Base-by-base conservation (phyloP, 1,140 invertebrate genomes). In the Maniola jurtina region DNA sequence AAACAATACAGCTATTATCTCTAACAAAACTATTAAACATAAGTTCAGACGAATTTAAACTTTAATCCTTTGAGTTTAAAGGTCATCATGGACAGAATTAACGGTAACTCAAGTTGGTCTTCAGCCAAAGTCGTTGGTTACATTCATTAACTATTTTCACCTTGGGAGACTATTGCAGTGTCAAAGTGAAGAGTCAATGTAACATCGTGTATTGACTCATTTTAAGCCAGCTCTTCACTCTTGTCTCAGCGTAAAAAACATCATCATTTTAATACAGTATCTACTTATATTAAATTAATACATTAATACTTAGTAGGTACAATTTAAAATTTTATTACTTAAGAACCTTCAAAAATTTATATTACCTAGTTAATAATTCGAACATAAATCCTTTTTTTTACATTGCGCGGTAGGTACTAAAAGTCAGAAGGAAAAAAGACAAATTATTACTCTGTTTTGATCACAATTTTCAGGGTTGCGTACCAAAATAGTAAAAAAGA, bases 131-230 rank as follows among this genome's bases (percentile, higher is more conserved):
- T 70, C 66, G 68, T 75, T 75, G 61, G 60, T 69, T 57, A 70
- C 60, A 45, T 72, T 71, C 72, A 72, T 65, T 70, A 71, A 75
- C 73, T 70, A 66, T 76, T 73, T 79, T 79, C 71, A 76, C 76
- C 76, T 79, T 79, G 76, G 62, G 50, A 69, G 61, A 79, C 76
- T 76, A 76, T 79, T 76, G 69, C 64, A 71, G 66, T 76, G 76
- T 71, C 76, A 74, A 79, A 72, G 71, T 69, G 64, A 76, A 64
- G 72, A 71, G 71, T 73, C 73, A 76, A 72, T 67, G 66, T 63
- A 73, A 55, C 59, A 48, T 33, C n/a, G 36, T 56, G 59, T 57
- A 11, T 61, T 47, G 61, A 54, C 47, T 61, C 60, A 47, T 38
- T 61, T 25, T 25, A 25, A 25, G 25, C 25, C 25, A 1, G 25